A percentile compares a stretch with the other conserved stretches of the same genome.
Evolutionary conservation across 2,797 vertebrate species (phyloP).

Genomic region (Furcifer pardalis): DNA sequence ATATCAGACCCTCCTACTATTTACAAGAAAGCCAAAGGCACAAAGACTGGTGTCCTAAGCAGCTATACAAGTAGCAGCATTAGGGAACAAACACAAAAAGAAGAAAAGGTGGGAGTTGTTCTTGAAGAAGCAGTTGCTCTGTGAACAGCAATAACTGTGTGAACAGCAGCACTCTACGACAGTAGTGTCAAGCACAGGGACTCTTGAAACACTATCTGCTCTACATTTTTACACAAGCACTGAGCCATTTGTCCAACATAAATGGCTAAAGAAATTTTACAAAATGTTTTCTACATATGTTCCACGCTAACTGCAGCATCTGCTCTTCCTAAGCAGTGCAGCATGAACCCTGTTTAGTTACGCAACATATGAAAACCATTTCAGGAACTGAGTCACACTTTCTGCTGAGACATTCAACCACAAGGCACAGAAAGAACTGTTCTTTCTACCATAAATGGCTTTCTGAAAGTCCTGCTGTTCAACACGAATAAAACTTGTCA

Average conservation of each 20-base stretch:
- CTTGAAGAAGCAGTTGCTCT: not conserved
- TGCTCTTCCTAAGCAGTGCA: conserved; percentile 12
- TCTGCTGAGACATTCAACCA: conserved; percentile 83
- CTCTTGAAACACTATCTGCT: not conserved
- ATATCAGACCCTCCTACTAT: not conserved
- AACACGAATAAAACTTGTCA: conserved; percentile 73
- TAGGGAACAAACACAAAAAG: no score
- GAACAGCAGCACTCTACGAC: not conserved
- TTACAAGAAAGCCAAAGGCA: not conserved
- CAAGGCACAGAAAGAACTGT: conserved; percentile 67
- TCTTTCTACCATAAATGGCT: conserved; percentile 83
- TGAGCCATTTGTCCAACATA: not conserved
- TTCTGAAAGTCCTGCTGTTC: conserved; percentile 58
- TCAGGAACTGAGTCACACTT: conserved; percentile 89
- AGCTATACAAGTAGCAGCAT: not conserved
- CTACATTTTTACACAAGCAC: not conserved
- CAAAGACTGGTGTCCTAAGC: not conserved
- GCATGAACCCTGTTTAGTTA: conserved; percentile 52
- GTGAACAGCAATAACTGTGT: not conserved
- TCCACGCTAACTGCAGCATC: not conserved
- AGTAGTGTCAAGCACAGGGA: not conserved
- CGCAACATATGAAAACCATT: conserved; percentile 73
- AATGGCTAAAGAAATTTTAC: conserved; percentile 11
- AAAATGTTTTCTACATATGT: conserved; percentile 28
- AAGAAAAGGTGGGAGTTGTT: not conserved